These are phyloP conservation scores for Melolontha melolontha DNA, from an alignment of 2,888 invertebrate genomes.

Conservation along the genomic window DNA sequence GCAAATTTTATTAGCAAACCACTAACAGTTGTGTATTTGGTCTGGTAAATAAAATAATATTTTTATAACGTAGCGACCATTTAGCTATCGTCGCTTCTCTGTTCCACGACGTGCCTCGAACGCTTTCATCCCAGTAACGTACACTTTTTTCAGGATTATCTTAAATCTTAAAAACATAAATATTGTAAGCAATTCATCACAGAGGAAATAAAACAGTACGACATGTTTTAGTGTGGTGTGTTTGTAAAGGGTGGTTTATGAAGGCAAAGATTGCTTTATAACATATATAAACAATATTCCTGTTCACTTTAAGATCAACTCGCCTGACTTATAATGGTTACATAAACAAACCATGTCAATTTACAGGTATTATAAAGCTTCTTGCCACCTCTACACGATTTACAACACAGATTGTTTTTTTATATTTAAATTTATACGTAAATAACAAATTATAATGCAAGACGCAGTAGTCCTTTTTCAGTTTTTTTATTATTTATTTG, in stretches of 20 bases:
- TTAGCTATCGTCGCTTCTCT: slow-evolving; percentile 37
- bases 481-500: too few species aligned
- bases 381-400: too few species aligned
- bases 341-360: slow-evolving; percentile 44
- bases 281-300: slow-evolving; percentile 41
- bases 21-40: not conserved
- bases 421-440: too few species aligned
- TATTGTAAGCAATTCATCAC: slow-evolving; percentile 47
- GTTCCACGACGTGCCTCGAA: not conserved
- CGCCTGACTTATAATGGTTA: slow-evolving; percentile 40
- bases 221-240: slow-evolving; percentile 36
- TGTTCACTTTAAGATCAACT: slow-evolving; percentile 37
- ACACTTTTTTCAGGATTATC: slow-evolving; percentile 38
- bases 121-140: not conserved
- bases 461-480: too few species aligned
- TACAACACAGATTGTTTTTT: too few species aligned
- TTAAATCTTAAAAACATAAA: slow-evolving; percentile 47
- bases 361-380: slow-evolving; percentile 40
- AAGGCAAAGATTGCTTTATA: slow-evolving; percentile 44
- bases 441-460: too few species aligned
- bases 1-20: too few species aligned
- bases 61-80: slow-evolving; percentile 41
- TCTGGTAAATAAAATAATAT: slow-evolving; percentile 39
- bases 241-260: slow-evolving; percentile 44
- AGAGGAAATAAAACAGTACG: slow-evolving; percentile 47